Conservation (phyloP, 2,888 invertebrate genomes). For the Erannis defoliaria region DNA sequence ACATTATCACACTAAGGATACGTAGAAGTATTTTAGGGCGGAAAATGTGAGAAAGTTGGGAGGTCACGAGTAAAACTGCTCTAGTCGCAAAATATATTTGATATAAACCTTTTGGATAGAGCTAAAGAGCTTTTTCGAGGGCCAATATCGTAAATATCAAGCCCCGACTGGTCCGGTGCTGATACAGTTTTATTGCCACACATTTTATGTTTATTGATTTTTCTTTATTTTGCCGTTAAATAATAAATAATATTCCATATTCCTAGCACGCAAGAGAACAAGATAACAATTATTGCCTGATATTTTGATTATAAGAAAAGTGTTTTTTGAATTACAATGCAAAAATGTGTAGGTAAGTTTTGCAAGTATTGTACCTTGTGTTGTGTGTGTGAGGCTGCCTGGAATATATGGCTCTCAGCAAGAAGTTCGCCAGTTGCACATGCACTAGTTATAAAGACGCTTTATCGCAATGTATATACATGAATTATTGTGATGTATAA, state of each 20-base stretch:
- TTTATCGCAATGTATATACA: too few relatives aligned
- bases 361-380: too few relatives aligned
- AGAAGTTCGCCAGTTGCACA: too few relatives aligned
- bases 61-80: neutral
- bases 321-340: too few relatives aligned
- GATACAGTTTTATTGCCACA: slow-evolving; percentile 78
- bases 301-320: too few relatives aligned
- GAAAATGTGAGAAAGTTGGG: neutral
- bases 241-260: slow-evolving; percentile 19
- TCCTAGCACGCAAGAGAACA: neutral
- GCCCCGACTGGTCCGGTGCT: slow-evolving; percentile 64
- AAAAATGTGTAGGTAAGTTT: too few relatives aligned
- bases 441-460: too few relatives aligned
- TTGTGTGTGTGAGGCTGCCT: too few relatives aligned
- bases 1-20: neutral
- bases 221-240: slow-evolving; percentile 44
- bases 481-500: too few relatives aligned
- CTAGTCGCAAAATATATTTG: slow-evolving; percentile 5
- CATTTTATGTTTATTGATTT: slow-evolving; percentile 75
- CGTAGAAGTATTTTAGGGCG: neutral
- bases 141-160: slow-evolving; percentile 67
- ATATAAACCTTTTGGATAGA: slow-evolving; percentile 24
- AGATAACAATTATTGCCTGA: too few relatives aligned
- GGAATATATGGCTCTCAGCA: too few relatives aligned
- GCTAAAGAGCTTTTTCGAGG: slow-evolving; percentile 58